A percentile compares a stretch with the other conserved stretches of the same genome.
phyloP scores from a whole-genome alignment of 2,888 invertebrate species.

The Eucera pruinosa region DNA sequence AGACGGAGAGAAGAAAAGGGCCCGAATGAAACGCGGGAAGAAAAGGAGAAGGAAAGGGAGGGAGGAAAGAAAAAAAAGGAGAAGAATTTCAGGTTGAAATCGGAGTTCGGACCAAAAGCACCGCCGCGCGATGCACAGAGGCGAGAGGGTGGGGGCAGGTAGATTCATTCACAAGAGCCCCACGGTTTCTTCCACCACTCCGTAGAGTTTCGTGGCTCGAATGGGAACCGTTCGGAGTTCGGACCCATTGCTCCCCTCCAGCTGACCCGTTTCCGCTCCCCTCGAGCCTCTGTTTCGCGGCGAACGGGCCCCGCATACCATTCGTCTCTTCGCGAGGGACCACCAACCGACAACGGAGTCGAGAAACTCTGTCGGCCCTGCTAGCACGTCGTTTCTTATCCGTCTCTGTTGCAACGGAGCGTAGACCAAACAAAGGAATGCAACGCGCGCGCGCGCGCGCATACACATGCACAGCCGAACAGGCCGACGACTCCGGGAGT shows the following conservation, averaged over 20 bases:
- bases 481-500: no score
- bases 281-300: constrained; percentile 28
- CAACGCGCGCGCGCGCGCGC: no score
- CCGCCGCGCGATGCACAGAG: constrained; percentile 54
- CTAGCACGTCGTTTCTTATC: constrained; percentile 75
- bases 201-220: constrained; percentile 40
- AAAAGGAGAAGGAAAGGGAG: no score
- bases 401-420: constrained; percentile 65
- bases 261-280: constrained; percentile 42
- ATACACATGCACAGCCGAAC: no score
- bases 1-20: no score
- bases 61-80: no score
- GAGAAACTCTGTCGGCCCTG: constrained; percentile 71
- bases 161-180: constrained; percentile 79
- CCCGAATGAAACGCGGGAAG: no score
- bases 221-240: constrained; percentile 68
- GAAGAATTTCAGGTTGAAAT: constrained; percentile 63
- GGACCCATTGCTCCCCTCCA: constrained; percentile 62
- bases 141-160: constrained; percentile 60
- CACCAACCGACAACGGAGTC: constrained; percentile 71
- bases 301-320: constrained; percentile 62
- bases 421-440: constrained; percentile 77
- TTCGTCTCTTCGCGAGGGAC: constrained; percentile 66
- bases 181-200: constrained; percentile 62
- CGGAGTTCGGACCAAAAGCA: constrained; percentile 70